A percentile compares a stretch with the other conserved stretches of the same genome.
These are phyloP conservation scores for Salmo trutta DNA, from an alignment of 2,797 vertebrate species.

Conservation along the genomic window DNA sequence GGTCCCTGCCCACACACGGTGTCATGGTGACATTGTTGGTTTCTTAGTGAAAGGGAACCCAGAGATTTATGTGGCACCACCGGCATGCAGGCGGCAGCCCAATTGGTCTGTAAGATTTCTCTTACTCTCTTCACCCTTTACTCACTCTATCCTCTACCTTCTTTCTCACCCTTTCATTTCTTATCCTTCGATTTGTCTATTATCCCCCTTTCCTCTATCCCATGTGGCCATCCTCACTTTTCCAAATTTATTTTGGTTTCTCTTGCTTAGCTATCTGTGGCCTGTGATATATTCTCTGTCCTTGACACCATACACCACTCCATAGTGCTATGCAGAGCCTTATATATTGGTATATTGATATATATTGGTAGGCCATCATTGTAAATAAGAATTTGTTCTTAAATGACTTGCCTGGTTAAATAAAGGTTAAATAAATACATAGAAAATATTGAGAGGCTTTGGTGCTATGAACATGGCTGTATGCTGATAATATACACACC, in stretches of 20 bases:
- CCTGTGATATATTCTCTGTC: neutral
- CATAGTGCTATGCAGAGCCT: neutral
- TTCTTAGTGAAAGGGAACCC: constrained; percentile 24
- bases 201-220: neutral
- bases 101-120: neutral
- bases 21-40: constrained; percentile 37
- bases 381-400: too few species aligned
- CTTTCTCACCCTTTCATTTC: neutral
- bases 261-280: neutral
- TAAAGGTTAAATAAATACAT: too few species aligned
- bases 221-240: neutral
- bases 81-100: constrained; percentile 17
- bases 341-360: neutral
- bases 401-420: too few species aligned
- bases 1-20: constrained; percentile 9
- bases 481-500: too few species aligned
- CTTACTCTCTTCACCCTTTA: neutral
- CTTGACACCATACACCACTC: neutral
- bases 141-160: neutral
- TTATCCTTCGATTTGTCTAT: neutral
- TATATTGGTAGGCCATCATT: too few species aligned
- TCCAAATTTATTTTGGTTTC: neutral
- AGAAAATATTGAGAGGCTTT: neutral
- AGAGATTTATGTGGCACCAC: constrained; percentile 51
- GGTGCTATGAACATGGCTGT: neutral